Base-by-base conservation (phyloP, 2,797 vertebrate genomes). In the Gymnopithys bicolor region DNA sequence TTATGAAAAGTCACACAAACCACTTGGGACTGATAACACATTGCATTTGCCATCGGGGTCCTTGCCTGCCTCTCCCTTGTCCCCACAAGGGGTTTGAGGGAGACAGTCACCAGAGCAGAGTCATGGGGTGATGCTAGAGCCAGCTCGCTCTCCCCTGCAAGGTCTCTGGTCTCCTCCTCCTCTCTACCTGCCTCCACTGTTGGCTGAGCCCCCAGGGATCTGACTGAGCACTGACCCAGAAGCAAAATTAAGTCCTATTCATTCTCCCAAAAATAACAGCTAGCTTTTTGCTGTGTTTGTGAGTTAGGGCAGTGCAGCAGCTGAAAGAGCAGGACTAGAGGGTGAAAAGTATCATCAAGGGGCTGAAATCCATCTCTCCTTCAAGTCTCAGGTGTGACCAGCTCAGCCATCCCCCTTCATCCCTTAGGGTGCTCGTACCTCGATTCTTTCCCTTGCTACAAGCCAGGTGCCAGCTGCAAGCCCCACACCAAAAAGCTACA, bases 401-500 rank as follows among this genome's bases (percentile, higher is more conserved):
- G 39, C 63, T 91, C 45, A 52, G 53, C 2, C 3, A 19, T 13
- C 33, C 81, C 39, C 19, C 13, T 45, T 64, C 51, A 64, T 7
- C 58, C 66, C 69, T 23, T 32, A 10, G 11, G 10, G 11, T 62
- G 53, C 25, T 56, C 53, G 32, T n/a, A 58, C 55, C 43, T 27
- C 13, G 14, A 62, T 53, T 39, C 19, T 39, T 74, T 32, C 28
- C 53, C 32, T 48, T 2, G 2, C 66, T 68, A 45, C 21, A 41
- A 79, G 33, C 48, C 6, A 2, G 30, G 39, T 5, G 4, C 43
- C 58, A 71, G 55, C 60, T 76, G 59, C 1, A 0, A 18, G 23
- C 12, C 30, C 14, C 30, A 45, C 0, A 0, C 30, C 3, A 0
- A 74, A 77, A 70, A 59, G 58, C 48, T 86, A 32, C 27, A 52